Percentiles rank a stretch among this genome's conserved stretches.
phyloP scores from a whole-genome alignment of 1,140 invertebrate species.

The Hormaphis cornu region DNA sequence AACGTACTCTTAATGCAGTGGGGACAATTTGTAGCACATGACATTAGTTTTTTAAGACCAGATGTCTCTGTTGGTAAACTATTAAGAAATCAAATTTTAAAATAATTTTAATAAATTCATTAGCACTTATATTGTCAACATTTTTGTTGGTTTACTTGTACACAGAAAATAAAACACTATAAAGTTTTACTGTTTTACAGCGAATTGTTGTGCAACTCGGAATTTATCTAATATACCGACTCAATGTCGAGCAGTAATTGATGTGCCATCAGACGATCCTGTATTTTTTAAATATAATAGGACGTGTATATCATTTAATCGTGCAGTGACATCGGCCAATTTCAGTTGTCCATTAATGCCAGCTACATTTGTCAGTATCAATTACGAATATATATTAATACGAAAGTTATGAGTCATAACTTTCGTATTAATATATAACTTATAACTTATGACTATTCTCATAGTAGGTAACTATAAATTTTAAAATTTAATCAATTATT shows the following conservation, averaged over 20 bases:
- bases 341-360: slow-evolving; percentile 47
- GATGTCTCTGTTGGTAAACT: slow-evolving; percentile 4
- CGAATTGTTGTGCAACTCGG: background rate
- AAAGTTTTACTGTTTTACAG: background rate
- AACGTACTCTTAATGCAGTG: slow-evolving; percentile 48
- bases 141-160: too few species aligned
- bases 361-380: slow-evolving; percentile 15
- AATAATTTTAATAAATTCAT: background rate
- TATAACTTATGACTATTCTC: too few species aligned
- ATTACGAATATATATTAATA: too few species aligned
- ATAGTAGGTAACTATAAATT: too few species aligned
- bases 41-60: slow-evolving; percentile 41
- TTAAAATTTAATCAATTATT: background rate
- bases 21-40: slow-evolving; percentile 51
- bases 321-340: slow-evolving; percentile 61
- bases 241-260: slow-evolving; percentile 49
- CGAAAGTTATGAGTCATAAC: too few species aligned
- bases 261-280: slow-evolving; percentile 71
- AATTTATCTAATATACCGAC: background rate
- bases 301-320: slow-evolving; percentile 75
- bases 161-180: too few species aligned
- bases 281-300: slow-evolving; percentile 58
- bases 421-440: too few species aligned
- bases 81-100: background rate
- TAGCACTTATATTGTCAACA: too few species aligned